These are phyloP conservation scores for Trichonephila clavata DNA, from an alignment of 1,140 invertebrate species.

Conservation along the genomic window DNA sequence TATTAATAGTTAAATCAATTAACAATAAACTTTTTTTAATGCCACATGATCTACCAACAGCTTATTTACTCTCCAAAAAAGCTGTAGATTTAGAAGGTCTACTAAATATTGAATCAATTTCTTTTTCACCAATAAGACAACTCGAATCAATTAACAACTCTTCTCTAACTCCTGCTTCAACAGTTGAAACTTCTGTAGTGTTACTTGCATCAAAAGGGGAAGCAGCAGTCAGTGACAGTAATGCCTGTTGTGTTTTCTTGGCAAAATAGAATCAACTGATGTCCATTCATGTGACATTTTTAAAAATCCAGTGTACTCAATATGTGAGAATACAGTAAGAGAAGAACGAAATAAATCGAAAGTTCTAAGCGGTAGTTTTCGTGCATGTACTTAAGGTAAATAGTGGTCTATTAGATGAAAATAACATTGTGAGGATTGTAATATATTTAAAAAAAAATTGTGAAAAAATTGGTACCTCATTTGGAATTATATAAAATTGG, in stretches of 20 bases:
- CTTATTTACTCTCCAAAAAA: neutral
- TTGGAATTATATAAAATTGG: too few species aligned
- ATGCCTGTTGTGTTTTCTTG: neutral
- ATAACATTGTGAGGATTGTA: neutral
- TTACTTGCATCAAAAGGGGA: constrained; percentile 43
- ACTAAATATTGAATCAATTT: neutral
- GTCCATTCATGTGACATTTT: constrained; percentile 5
- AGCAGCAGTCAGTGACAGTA: neutral
- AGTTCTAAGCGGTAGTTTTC: neutral
- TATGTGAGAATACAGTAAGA: neutral
- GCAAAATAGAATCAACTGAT: constrained; percentile 9
- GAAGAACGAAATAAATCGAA: too few species aligned
- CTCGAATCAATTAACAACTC: too few species aligned
- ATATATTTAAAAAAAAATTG: too few species aligned
- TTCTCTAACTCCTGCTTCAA: neutral
- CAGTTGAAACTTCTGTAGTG: constrained; percentile 10
- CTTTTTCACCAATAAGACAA: constrained; percentile 31
- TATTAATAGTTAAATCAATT: constrained; percentile 39
- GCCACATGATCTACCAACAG: neutral
- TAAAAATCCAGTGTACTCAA: constrained; percentile 6
- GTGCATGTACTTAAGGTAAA: neutral
- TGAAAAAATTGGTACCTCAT: too few species aligned
- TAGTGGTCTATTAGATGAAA: constrained; percentile 1
- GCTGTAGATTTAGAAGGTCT: neutral
- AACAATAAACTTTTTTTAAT: constrained; percentile 42